These are phyloP conservation scores for Cinclus mexicanus DNA, from an alignment of 2,113 vertebrate species.

Conservation along the genomic window DNA sequence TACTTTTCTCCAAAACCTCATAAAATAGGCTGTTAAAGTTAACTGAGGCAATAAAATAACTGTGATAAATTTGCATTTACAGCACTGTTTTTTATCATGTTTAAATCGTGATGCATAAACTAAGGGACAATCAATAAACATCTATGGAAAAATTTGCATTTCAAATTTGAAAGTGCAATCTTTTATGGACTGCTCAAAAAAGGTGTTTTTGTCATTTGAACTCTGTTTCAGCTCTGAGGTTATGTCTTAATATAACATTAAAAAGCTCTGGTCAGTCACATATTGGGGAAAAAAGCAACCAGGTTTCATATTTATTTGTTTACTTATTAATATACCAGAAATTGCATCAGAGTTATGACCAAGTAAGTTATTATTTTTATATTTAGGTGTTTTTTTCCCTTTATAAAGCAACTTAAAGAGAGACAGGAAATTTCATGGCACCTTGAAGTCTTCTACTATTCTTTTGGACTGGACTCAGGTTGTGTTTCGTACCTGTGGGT, in stretches of 20 bases:
- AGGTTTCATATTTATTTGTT: background rate
- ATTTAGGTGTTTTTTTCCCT: background rate
- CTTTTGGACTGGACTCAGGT: background rate
- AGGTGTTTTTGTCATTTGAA: background rate
- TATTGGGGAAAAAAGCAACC: accelerated
- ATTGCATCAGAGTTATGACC: background rate
- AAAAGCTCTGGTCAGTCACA: background rate
- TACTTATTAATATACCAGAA: background rate
- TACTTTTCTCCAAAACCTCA: background rate
- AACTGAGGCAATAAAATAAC: conserved; percentile 19
- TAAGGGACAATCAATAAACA: conserved; percentile 8
- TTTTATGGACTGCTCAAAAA: background rate
- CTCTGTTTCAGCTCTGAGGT: background rate
- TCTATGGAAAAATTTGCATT: background rate
- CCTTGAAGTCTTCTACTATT: background rate
- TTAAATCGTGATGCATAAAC: conserved; percentile 35
- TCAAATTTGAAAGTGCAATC: background rate
- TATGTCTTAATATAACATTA: background rate
- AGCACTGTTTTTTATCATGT: background rate
- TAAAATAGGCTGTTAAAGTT: conserved; percentile 46
- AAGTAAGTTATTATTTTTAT: background rate
- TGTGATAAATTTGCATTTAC: conserved; percentile 35
- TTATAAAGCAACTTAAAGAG: background rate
- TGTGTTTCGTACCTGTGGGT: background rate
- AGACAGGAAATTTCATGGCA: background rate